Percentiles rank a stretch among this genome's conserved stretches.
These are phyloP conservation scores for Carpatolechia fugitivella DNA, from an alignment of 2,888 invertebrate species.

Conservation along the genomic window DNA sequence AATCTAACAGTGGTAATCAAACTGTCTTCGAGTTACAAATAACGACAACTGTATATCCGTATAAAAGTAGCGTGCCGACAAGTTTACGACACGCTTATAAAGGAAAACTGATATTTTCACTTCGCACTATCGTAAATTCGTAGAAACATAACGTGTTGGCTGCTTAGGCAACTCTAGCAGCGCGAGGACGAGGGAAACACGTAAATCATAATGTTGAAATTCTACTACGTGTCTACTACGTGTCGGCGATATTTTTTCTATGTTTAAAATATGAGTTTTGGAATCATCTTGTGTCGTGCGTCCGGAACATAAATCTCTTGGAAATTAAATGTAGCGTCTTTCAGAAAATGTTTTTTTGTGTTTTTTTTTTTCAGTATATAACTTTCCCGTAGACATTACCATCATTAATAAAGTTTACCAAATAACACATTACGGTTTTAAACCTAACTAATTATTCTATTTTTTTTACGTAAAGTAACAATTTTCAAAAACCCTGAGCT, in stretches of 20 bases:
- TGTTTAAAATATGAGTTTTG: neutral
- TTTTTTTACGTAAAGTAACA: too few relatives aligned
- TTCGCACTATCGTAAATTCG: constrained; percentile 35
- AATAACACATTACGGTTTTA: too few relatives aligned
- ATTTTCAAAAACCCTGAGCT: constrained; percentile 10
- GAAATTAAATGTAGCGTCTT: too few relatives aligned
- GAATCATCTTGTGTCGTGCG: neutral
- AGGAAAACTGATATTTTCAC: constrained; percentile 36
- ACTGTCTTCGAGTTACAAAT: constrained; percentile 32
- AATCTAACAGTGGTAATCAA: constrained; percentile 30
- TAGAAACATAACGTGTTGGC: constrained; percentile 22
- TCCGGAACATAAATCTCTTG: too few relatives aligned
- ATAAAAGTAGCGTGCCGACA: constrained; percentile 37
- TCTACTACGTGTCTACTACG: neutral
- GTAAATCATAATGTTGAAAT: constrained; percentile 9
- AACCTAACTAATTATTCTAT: too few relatives aligned
- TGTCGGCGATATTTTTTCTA: neutral
- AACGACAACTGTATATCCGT: constrained; percentile 29
- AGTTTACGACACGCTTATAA: constrained; percentile 35
- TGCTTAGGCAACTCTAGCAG: neutral
- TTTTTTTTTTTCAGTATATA: too few relatives aligned
- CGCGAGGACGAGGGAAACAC: neutral
- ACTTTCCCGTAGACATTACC: too few relatives aligned
- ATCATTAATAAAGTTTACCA: too few relatives aligned
- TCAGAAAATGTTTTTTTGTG: too few relatives aligned